These are phyloP conservation scores for Amphibalanus amphitrite DNA, from an alignment of 1,140 invertebrate genomes.

Conservation along the genomic window DNA sequence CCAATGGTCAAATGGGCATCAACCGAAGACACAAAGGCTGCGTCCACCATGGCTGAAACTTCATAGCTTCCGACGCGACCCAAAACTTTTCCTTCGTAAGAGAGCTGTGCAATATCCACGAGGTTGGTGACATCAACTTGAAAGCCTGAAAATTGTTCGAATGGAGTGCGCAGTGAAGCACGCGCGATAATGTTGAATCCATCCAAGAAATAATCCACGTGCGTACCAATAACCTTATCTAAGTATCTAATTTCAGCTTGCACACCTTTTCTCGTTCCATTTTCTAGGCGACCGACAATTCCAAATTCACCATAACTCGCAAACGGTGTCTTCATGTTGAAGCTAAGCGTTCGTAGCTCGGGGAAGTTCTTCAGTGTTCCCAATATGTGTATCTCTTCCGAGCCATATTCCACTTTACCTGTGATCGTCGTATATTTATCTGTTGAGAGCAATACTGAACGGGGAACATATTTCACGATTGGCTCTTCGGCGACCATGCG, in stretches of 20 bases:
- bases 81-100: not conserved
- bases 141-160: not conserved
- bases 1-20: not conserved
- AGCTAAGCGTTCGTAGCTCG: not conserved
- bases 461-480: not conserved
- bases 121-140: not conserved
- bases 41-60: not conserved
- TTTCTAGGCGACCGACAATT: not conserved
- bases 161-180: not conserved
- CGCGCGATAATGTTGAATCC: not conserved
- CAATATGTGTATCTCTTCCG: not conserved
- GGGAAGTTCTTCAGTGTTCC: not conserved
- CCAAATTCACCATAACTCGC: not conserved
- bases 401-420: not conserved
- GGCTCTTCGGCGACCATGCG: not conserved
- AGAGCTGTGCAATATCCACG: not conserved
- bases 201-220: not conserved
- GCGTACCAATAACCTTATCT: not conserved
- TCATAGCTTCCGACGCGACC: not conserved
- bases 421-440: not conserved
- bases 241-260: not conserved
- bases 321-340: not conserved
- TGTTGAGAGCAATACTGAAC: not conserved
- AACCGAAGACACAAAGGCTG: not conserved
- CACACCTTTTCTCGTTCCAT: not conserved